phyloP scores from a whole-genome alignment of 1,140 invertebrate species.

The Saccostrea echinata region DNA sequence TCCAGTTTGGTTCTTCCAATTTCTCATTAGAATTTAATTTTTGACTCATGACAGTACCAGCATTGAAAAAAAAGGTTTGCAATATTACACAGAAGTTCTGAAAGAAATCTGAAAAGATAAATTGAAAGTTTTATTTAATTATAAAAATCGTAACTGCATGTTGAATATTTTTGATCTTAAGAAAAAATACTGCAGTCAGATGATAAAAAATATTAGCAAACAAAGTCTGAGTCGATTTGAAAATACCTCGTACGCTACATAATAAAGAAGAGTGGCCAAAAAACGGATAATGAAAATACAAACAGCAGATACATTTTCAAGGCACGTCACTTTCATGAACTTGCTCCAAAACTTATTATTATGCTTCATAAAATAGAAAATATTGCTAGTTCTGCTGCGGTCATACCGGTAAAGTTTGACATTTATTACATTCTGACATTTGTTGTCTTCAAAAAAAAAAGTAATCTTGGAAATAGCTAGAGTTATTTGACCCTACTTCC shows the following conservation, averaged over 20 bases:
- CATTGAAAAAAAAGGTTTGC: neutral
- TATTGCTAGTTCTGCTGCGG: neutral
- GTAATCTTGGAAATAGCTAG: slow-evolving; percentile 2
- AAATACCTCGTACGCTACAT: neutral
- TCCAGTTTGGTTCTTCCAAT: neutral
- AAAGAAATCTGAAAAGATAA: no score
- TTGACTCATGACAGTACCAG: neutral
- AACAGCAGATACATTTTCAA: neutral
- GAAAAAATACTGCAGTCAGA: no score
- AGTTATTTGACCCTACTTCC: slow-evolving; percentile 1
- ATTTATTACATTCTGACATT: neutral
- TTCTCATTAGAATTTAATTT: neutral
- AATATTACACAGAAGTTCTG: no score
- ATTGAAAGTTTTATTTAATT: no score
- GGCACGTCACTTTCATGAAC: neutral
- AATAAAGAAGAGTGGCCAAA: neutral
- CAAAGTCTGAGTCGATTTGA: neutral
- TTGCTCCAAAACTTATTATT: neutral
- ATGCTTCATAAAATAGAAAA: neutral
- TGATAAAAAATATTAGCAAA: neutral
- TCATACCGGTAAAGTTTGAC: neutral
- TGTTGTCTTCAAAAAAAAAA: neutral
- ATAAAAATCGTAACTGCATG: no score
- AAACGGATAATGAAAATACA: neutral
- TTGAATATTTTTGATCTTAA: no score